A percentile compares a stretch with the other conserved stretches of the same genome.
These are phyloP conservation scores for Euproctis similis DNA, from an alignment of 2,888 invertebrate species.

Conservation along the genomic window DNA sequence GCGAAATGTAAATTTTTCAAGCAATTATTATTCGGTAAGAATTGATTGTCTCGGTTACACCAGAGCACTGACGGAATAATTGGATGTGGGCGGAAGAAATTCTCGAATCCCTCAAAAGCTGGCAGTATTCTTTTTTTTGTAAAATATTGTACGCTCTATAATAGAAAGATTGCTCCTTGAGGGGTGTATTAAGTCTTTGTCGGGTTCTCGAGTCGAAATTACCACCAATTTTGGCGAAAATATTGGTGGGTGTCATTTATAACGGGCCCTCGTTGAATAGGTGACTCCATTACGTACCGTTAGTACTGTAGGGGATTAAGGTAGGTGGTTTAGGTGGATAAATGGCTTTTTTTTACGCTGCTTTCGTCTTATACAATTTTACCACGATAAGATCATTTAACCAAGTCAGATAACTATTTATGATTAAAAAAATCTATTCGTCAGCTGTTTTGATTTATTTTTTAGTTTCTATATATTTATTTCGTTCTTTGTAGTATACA, in stretches of 20 bases:
- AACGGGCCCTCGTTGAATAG: conserved; percentile 2
- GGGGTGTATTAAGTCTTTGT: conserved; percentile 15
- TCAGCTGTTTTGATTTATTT: too few relatives aligned
- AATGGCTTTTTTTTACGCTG: too few relatives aligned
- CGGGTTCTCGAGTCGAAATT: conserved; percentile 6
- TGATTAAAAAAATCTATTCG: too few relatives aligned
- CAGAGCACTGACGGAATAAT: conserved; percentile 9
- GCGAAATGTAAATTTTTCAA: conserved; percentile 28
- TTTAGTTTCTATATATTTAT: too few relatives aligned
- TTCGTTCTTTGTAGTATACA: too few relatives aligned
- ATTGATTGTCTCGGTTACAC: conserved; percentile 16
- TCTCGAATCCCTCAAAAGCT: conserved; percentile 3
- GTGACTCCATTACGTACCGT: not conserved
- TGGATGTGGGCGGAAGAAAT: conserved; percentile 17
- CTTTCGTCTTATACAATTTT: too few relatives aligned
- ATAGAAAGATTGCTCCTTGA: conserved; percentile 12
- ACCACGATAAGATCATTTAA: too few relatives aligned
- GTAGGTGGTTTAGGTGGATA: not conserved
- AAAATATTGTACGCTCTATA: conserved; percentile 8
- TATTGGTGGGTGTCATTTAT: conserved; percentile 1
- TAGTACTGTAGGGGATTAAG: not conserved
- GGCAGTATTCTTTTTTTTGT: conserved; percentile 6
- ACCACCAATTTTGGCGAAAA: conserved; percentile 1
- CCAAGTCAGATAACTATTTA: too few relatives aligned
- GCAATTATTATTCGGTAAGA: conserved; percentile 24